Evolutionary conservation across 2,797 vertebrate genomes (phyloP).

Genomic region (Xiphophorus birchmanni): DNA sequence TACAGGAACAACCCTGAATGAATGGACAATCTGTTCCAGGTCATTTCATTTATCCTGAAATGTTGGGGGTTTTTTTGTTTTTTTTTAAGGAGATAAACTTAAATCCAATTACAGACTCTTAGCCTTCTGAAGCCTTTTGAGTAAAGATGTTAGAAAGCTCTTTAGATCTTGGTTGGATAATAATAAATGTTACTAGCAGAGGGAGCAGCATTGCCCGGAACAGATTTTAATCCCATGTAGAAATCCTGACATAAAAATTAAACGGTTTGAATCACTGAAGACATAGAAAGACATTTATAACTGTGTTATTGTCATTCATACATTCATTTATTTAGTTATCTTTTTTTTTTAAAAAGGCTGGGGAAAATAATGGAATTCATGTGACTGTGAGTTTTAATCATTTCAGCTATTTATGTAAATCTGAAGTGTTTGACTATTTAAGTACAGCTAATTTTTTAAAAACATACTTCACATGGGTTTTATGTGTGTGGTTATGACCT

Average conservation of each 20-base stretch:
- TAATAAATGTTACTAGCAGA: not conserved
- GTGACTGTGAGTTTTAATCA: not conserved
- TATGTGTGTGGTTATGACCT: not conserved
- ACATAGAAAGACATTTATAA: not conserved
- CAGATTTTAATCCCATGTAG: not conserved
- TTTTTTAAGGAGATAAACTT: not conserved
- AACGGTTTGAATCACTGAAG: not conserved
- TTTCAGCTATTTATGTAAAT: not conserved
- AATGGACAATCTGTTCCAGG: slow-evolving; percentile 1
- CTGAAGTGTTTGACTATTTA: not conserved
- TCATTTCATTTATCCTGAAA: not conserved
- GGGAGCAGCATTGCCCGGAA: not conserved
- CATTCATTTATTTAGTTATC: not conserved
- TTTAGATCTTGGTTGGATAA: slow-evolving; percentile 4
- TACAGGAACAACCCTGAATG: not conserved
- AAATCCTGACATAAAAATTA: not conserved
- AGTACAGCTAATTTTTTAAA: not conserved
- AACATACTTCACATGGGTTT: not conserved
- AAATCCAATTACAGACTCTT: not conserved
- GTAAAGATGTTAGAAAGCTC: not conserved
- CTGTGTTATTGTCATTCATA: not conserved
- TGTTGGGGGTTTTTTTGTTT: not conserved
- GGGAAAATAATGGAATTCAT: not conserved
- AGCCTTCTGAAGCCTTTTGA: not conserved
- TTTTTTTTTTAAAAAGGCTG: not conserved